These are phyloP conservation scores for Charaxes varanes DNA, from an alignment of 1,140 invertebrate genomes.

Conservation along the genomic window DNA sequence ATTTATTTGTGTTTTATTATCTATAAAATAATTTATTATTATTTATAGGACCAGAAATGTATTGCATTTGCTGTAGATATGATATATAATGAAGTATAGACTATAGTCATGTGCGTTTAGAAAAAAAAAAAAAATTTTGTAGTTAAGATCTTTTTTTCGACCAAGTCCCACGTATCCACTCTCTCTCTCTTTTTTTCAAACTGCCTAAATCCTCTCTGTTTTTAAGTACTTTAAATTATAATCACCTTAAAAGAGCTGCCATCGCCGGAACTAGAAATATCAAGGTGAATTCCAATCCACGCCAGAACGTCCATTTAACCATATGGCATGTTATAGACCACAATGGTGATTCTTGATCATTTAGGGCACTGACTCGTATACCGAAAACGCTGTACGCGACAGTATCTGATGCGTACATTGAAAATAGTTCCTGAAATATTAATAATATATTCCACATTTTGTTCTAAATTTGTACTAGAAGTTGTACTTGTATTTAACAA, in stretches of 20 bases:
- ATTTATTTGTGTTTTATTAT: too few species aligned
- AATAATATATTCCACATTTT: conserved; percentile 1
- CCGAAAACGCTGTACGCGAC: conserved; percentile 51
- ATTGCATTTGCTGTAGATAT: too few species aligned
- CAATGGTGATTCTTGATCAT: conserved; percentile 37
- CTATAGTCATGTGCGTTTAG: too few species aligned
- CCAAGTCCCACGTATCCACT: too few species aligned
- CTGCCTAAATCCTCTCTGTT: too few species aligned
- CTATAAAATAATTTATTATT: too few species aligned
- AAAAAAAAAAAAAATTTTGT: too few species aligned
- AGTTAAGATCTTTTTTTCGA: too few species aligned
- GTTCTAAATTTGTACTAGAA: neutral
- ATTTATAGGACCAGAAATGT: too few species aligned
- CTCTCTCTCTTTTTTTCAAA: too few species aligned
- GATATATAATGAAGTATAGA: too few species aligned
- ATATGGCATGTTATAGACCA: conserved; percentile 60
- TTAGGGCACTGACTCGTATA: conserved; percentile 40
- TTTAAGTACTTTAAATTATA: neutral
- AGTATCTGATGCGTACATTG: conserved; percentile 56
- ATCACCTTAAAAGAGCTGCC: conserved; percentile 32
- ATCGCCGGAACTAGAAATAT: conserved; percentile 61
- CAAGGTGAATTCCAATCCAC: conserved; percentile 67
- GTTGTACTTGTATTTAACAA: too few species aligned
- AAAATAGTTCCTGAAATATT: conserved; percentile 45
- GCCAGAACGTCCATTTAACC: conserved; percentile 72